A percentile compares a stretch with the other conserved stretches of the same genome.
Evolutionary conservation across 2,113 vertebrate species (phyloP).

Genomic region (Cynoglossus semilaevis): DNA sequence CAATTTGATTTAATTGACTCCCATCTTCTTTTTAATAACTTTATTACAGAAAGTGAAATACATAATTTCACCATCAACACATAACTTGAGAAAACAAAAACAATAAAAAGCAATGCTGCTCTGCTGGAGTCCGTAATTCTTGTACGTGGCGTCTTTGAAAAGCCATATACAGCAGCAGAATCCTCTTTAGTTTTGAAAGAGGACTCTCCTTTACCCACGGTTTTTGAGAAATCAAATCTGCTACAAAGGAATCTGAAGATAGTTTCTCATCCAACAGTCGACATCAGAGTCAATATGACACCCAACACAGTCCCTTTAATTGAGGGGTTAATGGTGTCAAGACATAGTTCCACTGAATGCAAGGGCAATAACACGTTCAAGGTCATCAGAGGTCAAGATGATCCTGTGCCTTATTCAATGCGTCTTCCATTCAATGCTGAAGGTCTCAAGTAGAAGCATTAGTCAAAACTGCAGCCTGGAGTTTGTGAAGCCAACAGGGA

Average conservation of each 20-base stretch:
- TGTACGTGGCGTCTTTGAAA: not conserved
- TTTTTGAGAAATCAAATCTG: conserved; percentile 24
- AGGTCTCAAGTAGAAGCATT: conserved; percentile 16
- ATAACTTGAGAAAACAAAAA: conserved; percentile 25
- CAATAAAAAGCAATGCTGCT: not conserved
- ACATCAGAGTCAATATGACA: conserved; percentile 38
- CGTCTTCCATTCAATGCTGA: conserved; percentile 7
- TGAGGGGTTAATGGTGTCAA: too few relatives aligned
- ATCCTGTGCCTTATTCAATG: too few relatives aligned
- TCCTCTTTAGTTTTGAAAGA: conserved; percentile 19
- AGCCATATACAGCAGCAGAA: conserved; percentile 8
- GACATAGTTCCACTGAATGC: too few relatives aligned
- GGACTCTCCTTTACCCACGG: not conserved
- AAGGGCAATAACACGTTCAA: too few relatives aligned
- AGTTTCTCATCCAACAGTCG: conserved; percentile 13
- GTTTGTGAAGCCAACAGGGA: not conserved
- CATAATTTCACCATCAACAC: conserved; percentile 11
- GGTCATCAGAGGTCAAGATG: too few relatives aligned
- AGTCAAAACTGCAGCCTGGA: not conserved
- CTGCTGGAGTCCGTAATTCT: conserved; percentile 9
- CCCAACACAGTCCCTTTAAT: not conserved
- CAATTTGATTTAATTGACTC: too few relatives aligned
- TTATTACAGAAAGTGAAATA: conserved; percentile 47
- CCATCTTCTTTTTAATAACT: conserved; percentile 24
- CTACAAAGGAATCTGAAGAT: too few relatives aligned